Evolutionary conservation across 1,140 invertebrate species (phyloP), one percentile per base, ranked within the genome.

Genomic region (Cephus cinctus): DNA sequence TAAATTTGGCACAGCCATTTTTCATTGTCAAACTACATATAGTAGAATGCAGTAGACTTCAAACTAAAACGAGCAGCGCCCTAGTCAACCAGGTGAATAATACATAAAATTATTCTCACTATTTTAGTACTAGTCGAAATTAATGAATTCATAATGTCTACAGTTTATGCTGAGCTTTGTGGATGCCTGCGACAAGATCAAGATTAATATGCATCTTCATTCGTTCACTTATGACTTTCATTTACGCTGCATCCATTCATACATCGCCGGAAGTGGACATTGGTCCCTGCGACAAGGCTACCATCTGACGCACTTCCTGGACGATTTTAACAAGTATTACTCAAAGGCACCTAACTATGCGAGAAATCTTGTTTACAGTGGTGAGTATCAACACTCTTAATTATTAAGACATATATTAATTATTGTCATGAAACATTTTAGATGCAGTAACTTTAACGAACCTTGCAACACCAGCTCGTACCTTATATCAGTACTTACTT

Each of bases 211-310:
- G 77, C 91, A 94, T 73, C 76, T 92, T 22, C 91, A 94, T 73
- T 93, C 90, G 1, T 94, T 94, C 64, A 89, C 89, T 0, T 92
- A 92, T 59, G 91, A 94, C 69, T 93, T 89, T 67, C 91, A 94
- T 71, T 74, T 94, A 22, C 78, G 90, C 41, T 85, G 81, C 31
- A 82, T 92, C 43, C 82, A 86, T 59, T 80, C 81, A 0, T 91
- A 89, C 56, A 81, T 92, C 21, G 80, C 81, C 50, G 83, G 82
- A 15, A 77, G 77, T 44, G 69, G 72, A 35, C 78, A 82, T 16
- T 73, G 81, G 45, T 76, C 82, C 18, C 77, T 91, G 27, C 80
- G 81, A 49, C 81, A 83, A 45, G 83, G 83, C 1, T 92, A 90
- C 65, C 86, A 92, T 64, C 66, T 92, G 1, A 85, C 85, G 15